Evolutionary conservation across 2,797 vertebrate species (phyloP).

Genomic region (Onychomys leucogaster): DNA sequence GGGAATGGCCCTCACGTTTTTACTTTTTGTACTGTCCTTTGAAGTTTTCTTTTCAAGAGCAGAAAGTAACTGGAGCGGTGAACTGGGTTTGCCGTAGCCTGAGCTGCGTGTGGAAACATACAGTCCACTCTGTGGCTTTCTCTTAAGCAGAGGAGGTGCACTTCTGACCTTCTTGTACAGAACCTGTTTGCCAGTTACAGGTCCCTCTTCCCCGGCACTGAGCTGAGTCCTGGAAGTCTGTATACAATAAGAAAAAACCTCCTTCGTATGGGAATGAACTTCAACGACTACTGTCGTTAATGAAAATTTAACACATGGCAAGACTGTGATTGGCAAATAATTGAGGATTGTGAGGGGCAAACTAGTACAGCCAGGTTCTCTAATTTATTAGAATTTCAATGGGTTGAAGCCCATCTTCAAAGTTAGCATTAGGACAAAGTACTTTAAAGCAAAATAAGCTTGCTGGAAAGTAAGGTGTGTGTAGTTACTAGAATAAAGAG

Average conservation of each 20-base stretch:
- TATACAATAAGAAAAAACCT: slow-evolving; percentile 60
- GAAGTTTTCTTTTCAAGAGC: slow-evolving; percentile 84
- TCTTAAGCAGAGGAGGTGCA: slow-evolving; percentile 83
- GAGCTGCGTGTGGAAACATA: slow-evolving; percentile 86
- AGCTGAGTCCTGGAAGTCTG: slow-evolving; percentile 75
- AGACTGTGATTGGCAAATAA: slow-evolving; percentile 54
- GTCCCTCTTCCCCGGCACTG: slow-evolving; percentile 75
- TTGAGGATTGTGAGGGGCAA: background rate
- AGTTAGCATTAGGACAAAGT: slow-evolving; percentile 16
- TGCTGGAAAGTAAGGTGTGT: background rate
- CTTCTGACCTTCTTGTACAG: slow-evolving; percentile 83
- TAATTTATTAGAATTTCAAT: background rate
- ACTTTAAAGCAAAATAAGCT: slow-evolving; percentile 44
- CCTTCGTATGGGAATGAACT: slow-evolving; percentile 40
- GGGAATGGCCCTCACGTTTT: slow-evolving; percentile 79
- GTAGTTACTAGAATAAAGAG: too few relatives aligned
- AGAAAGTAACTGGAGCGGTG: slow-evolving; percentile 82
- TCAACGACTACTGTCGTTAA: slow-evolving; percentile 12
- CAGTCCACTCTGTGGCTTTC: slow-evolving; percentile 81
- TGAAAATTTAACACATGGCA: slow-evolving; percentile 33
- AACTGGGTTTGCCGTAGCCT: slow-evolving; percentile 86
- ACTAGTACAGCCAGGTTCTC: background rate
- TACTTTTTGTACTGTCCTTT: slow-evolving; percentile 83
- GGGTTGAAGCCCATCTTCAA: slow-evolving; percentile 45
- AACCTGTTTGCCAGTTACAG: slow-evolving; percentile 73